Evolutionary conservation across 2,113 vertebrate genomes (phyloP), one percentile per base, ranked within the genome.

Genomic region (Grallaria varia): DNA sequence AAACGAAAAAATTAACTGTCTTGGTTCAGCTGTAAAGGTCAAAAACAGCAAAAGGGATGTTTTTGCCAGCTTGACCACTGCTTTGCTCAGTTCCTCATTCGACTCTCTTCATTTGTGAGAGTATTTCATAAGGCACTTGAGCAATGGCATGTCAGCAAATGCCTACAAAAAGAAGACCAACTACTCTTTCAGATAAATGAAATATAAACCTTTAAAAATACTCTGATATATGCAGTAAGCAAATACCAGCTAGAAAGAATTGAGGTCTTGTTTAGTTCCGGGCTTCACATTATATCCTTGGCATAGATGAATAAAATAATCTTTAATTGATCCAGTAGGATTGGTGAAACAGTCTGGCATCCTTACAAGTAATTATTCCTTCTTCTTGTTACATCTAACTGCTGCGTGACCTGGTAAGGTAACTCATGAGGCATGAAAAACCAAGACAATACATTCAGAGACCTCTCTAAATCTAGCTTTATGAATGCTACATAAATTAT

Each of bases 401-500:
- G 62, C 80, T 47, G 20, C 37, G 39, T 19, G 64, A 82, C 49
- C 85, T 84, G 68, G 37, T 91, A 90, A 84, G 72, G 64, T 74
- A 90, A 87, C 53, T 49, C 63, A 81, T 18, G 28, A 44, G 68
- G 62, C 77, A 79, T 30, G n/a, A 55, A 76, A 93, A 84, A 71
- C 56, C 53, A 91, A 95, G 84, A 81, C 93, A 95, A 86, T 87
- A 87, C 55, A 87, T 95, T 76, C 92, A 84, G 83, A 92, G 56
- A 77, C 44, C 64, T 73, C 69, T 75, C 60, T 37, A 31, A 45
- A 75, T 66, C 74, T 74, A 67, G 42, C n/a, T 95, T 93, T 83
- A 79, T 56, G 80, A 90, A 95, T 78, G 63, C 53, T 33, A 87
- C 49, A 95, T 96, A 63, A 94, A 96, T 92, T 93, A 92, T 96